Base-by-base conservation (phyloP, 2,113 vertebrate species). In the Oxygymnocypris stewartii region DNA sequence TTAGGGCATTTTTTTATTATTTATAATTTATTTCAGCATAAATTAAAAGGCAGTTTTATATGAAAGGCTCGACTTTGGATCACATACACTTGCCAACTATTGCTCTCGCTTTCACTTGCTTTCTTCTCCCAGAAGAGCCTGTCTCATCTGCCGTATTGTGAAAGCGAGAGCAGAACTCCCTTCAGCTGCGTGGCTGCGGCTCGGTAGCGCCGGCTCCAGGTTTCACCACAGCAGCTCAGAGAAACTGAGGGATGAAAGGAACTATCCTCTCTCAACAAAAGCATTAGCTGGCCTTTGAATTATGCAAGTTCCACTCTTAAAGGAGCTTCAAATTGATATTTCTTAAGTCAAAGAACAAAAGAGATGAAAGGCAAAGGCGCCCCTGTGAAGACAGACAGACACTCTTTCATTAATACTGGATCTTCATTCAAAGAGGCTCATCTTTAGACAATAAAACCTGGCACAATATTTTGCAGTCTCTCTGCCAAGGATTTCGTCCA, bases 231-330 rank as follows among this genome's bases (percentile, higher is more conserved):
- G 84, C 85, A 85, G 71, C 83, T 74, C 83, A 0, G 47, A 69
- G 23, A 76, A 23, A 28, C 79, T 47, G 79, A 59, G n/a, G 86
- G 86, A 85, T 89, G 82, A 87, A 87, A 89, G 88, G 49, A 57
- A 74, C 78, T 65, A 78, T 49, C 65, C 87, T 85, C 73, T 47
- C 79, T 61, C 71, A 69, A 87, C 86, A 82, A 67, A 82, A 79
- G 78, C 83, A 75, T 88, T 85, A 85, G 85, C 79, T 74, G 82
- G 18, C 85, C 85, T 90, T 87, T 87, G 87, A 90, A 88, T 90
- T 86, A 90, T 88, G 67, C 85, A 86, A 80, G 54, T 85, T 87
- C 83, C 57, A 87, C 78, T 69, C 54, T 69, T 88, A 86, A 86
- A 88, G 40, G 84, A 69, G 76, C 84, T 85, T 67, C 44, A 65